These are phyloP conservation scores for Drosophila oshimai DNA, from an alignment of 1,140 invertebrate species.

Conservation along the genomic window DNA sequence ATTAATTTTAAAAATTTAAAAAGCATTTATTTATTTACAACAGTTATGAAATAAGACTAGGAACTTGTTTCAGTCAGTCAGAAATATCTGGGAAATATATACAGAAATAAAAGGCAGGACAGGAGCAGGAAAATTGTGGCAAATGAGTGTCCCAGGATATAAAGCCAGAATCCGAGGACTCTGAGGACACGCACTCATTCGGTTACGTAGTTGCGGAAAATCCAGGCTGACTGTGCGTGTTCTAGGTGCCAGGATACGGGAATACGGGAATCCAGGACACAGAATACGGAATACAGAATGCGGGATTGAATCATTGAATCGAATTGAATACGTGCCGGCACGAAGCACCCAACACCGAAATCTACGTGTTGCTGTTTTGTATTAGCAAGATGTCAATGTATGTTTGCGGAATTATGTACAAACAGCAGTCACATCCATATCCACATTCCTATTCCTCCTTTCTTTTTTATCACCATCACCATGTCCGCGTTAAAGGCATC, in stretches of 20 bases:
- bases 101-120: background rate
- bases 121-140: slow-evolving; percentile 29
- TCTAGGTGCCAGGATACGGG: slow-evolving; percentile 7
- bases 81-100: background rate
- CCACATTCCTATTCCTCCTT: slow-evolving; percentile 2
- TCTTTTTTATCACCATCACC: background rate
- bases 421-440: slow-evolving; percentile 23
- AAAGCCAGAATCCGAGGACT: slow-evolving; percentile 5
- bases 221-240: slow-evolving; percentile 38
- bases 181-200: slow-evolving; percentile 16
- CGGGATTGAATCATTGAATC: slow-evolving; percentile 77
- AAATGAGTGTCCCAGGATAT: slow-evolving; percentile 40
- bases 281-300: slow-evolving; percentile 30
- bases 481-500: slow-evolving; percentile 59
- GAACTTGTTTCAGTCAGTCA: background rate
- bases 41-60: too few relatives aligned
- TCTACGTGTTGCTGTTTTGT: slow-evolving; percentile 51
- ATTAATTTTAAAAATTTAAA: too few relatives aligned
- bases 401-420: slow-evolving; percentile 67
- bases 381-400: slow-evolving; percentile 74
- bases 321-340: slow-evolving; percentile 78
- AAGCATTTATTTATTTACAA: too few relatives aligned
- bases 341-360: slow-evolving; percentile 35
- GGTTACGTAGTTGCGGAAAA: slow-evolving; percentile 11
- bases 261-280: background rate